Evolutionary conservation across 92 coral and sea anemone genomes (phyloP).

Genomic region (Montipora capitata): DNA sequence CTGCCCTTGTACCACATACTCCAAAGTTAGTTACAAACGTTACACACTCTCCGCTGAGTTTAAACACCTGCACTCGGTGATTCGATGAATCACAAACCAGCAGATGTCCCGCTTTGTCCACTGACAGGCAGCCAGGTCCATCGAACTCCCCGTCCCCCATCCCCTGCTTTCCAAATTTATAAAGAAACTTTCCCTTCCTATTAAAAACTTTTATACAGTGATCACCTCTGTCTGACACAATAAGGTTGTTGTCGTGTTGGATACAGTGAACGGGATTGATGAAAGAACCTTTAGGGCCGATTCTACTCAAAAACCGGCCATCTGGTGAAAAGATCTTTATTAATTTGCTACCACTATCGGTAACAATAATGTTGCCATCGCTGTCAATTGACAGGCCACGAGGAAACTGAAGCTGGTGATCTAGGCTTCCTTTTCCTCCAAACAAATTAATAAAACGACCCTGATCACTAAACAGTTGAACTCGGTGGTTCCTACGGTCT

Average conservation of each 20-base stretch:
- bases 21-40: conserved; percentile 47
- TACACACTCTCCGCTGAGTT: conserved; percentile 24
- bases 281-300: conserved; percentile 13
- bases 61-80: conserved; percentile 51
- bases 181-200: conserved; percentile 24
- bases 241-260: conserved; percentile 6
- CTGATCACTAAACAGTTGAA: conserved; percentile 31
- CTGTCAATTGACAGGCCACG: conserved; percentile 42
- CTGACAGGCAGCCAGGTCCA: conserved; percentile 38
- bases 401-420: conserved; percentile 24
- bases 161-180: conserved; percentile 38
- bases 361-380: conserved; percentile 38
- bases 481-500: conserved; percentile 40
- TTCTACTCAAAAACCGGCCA: conserved; percentile 36
- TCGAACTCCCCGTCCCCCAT: conserved; percentile 39
- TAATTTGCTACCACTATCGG: conserved; percentile 33
- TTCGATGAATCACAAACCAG: conserved; percentile 56
- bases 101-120: conserved; percentile 50
- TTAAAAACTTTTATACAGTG: conserved; percentile 53
- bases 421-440: conserved; percentile 31
- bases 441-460: conserved; percentile 27
- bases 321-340: conserved; percentile 46
- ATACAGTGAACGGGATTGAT: conserved; percentile 52
- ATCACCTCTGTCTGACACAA: conserved; percentile 41
- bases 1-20: conserved; percentile 12